Evolutionary conservation across 2,113 vertebrate species (phyloP).

Genomic region (Pyrgilauda ruficollis): DNA sequence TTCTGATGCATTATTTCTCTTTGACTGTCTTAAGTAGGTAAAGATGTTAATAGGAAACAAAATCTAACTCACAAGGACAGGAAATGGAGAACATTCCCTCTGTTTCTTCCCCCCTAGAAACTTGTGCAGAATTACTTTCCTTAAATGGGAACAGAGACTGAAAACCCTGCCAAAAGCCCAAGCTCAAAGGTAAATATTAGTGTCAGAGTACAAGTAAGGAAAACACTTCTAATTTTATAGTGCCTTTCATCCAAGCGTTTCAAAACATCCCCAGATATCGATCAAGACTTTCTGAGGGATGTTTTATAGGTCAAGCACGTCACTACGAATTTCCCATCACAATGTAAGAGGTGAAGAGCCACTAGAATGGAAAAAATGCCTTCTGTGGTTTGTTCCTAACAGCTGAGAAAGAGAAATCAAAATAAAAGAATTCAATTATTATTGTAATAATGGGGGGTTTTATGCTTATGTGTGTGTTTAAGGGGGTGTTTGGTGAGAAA

Average conservation of each 20-base stretch:
- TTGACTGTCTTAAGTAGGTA: background rate
- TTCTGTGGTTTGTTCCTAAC: background rate
- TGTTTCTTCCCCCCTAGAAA: background rate
- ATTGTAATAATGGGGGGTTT: accelerated
- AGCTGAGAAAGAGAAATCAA: background rate
- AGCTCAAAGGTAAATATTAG: background rate
- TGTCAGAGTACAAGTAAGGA: background rate
- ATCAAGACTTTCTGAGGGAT: background rate
- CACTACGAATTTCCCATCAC: background rate
- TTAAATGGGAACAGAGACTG: background rate
- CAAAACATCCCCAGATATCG: background rate
- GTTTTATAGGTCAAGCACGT: background rate
- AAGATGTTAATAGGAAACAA: background rate
- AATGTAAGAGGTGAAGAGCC: background rate
- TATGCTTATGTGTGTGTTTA: background rate
- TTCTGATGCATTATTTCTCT: background rate
- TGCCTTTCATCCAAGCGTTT: background rate
- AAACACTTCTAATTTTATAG: background rate
- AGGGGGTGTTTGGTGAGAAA: background rate
- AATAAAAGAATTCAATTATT: background rate
- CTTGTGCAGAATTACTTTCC: background rate
- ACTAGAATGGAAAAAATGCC: background rate
- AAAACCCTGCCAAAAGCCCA: background rate
- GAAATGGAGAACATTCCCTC: background rate
- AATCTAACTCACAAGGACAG: background rate